Evolutionary conservation across 2,797 vertebrate genomes (phyloP).

Genomic region (Otolemur crassicaudatus): DNA sequence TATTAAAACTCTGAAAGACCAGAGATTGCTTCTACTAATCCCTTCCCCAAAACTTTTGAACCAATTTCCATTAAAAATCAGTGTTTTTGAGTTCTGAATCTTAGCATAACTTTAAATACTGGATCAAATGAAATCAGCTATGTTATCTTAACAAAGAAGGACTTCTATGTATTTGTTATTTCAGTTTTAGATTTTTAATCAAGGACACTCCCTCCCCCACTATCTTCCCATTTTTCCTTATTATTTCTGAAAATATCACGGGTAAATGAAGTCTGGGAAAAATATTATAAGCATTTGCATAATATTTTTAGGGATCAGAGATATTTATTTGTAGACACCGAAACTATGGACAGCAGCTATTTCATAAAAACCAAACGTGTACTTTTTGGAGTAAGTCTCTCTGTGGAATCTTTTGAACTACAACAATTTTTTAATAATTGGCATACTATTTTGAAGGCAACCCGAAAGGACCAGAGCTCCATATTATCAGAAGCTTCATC

Average conservation of each 20-base stretch:
- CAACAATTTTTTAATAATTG: neutral
- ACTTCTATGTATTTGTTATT: constrained; percentile 11
- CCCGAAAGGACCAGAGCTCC: neutral
- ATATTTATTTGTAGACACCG: neutral
- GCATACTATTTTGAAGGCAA: neutral
- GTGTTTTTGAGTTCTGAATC: neutral
- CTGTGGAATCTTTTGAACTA: neutral
- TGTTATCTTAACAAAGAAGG: neutral
- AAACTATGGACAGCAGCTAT: neutral
- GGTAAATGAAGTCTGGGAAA: neutral
- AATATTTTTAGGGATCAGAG: neutral
- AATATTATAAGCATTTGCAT: neutral
- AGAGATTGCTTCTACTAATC: neutral
- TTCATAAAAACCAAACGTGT: neutral
- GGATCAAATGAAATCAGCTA: neutral
- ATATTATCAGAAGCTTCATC: neutral
- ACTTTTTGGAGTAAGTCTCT: neutral
- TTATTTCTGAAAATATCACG: constrained; percentile 45
- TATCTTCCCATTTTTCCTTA: neutral
- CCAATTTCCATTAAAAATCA: constrained; percentile 12
- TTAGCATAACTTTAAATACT: constrained; percentile 36
- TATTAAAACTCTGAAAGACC: neutral
- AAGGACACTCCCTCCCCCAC: no score
- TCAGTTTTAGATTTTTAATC: constrained; percentile 49
- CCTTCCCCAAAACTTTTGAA: neutral